Base-by-base conservation (phyloP, 2,113 vertebrate genomes). In the Turdus rufiventris region DNA sequence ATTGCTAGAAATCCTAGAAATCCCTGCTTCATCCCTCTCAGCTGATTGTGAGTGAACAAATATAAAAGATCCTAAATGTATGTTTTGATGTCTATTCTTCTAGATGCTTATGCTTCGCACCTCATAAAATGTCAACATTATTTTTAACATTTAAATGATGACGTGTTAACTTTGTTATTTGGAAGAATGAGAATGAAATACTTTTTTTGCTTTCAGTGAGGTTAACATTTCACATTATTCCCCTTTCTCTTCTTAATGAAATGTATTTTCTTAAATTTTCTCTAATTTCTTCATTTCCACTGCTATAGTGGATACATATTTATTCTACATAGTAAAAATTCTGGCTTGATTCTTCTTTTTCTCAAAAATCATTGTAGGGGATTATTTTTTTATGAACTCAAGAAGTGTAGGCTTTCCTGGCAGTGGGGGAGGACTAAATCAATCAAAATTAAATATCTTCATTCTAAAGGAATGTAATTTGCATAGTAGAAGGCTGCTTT, bases 401-500 rank as follows among this genome's bases (percentile, higher is more conserved):
- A 79, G 61, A 85, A 90, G 58, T 60, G 83, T 80, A 79, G 71
- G 83, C 67, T 92, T 94, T 91, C 50, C 72, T 88, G 67, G 71
- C 31, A 85, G 75, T 53, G 63, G 29, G 40, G 79, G 86, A 88
- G 80, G 79, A 94, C 80, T 83, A 79, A 93, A 42, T 88, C 89
- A 94, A 92, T 94, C 94, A 94, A 90, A 92, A 91, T 76, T 73
- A 94, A 94, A 19, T 94, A 92, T 45, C 67, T 87, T 87, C 34
- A 85, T 89, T 91, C 43, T 91, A 92, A 93, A 88, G 63, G 83
- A 85, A 92, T 62, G 28, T 34, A 61, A 93, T 92, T 91, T 94
- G 79, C 91, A 86, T 62, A 79, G 47, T 19, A 78, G 76, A 86
- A 80, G 58, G 71, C 56, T 50, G 60, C 25, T 36, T 91, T 94